These are phyloP conservation scores for Drosophila repletoides DNA, from an alignment of 1,140 invertebrate genomes.

Conservation along the genomic window DNA sequence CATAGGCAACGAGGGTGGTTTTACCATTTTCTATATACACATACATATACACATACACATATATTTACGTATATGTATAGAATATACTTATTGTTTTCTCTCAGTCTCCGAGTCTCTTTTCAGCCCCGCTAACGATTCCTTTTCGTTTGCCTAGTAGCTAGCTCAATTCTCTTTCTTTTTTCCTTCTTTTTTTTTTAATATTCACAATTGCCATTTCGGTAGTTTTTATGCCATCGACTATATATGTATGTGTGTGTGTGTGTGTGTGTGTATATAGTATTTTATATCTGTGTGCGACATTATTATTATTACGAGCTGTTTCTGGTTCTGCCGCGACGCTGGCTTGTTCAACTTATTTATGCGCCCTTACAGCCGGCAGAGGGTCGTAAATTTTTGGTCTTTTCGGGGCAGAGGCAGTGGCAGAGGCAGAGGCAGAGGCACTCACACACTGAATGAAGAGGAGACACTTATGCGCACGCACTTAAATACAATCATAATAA, in stretches of 20 bases:
- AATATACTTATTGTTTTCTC: slow-evolving; percentile 62
- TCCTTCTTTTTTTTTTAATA: slow-evolving; percentile 67
- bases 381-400: slow-evolving; percentile 73
- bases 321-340: slow-evolving; percentile 69
- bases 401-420: slow-evolving; percentile 22
- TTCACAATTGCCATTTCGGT: slow-evolving; percentile 80
- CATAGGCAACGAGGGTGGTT: slow-evolving; percentile 57
- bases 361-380: slow-evolving; percentile 46
- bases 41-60: slow-evolving; percentile 8
- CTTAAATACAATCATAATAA: slow-evolving; percentile 81
- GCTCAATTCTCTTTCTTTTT: slow-evolving; percentile 18
- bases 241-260: slow-evolving; percentile 12
- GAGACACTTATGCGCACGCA: slow-evolving; percentile 70
- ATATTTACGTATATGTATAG: slow-evolving; percentile 55
- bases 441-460: too few relatives aligned
- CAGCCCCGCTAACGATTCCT: slow-evolving; percentile 51
- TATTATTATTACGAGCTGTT: slow-evolving; percentile 79
- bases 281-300: slow-evolving; percentile 67
- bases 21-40: slow-evolving; percentile 73
- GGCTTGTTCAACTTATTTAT: slow-evolving; percentile 79
- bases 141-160: slow-evolving; percentile 61
- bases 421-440: background rate
- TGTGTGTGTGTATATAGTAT: slow-evolving; percentile 34
- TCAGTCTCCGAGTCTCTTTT: slow-evolving; percentile 25
- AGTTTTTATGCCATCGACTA: slow-evolving; percentile 56